Percentiles rank a stretch among this genome's conserved stretches.
Evolutionary conservation across 2,113 vertebrate genomes (phyloP).

Genomic region (Carlito syrichta): DNA sequence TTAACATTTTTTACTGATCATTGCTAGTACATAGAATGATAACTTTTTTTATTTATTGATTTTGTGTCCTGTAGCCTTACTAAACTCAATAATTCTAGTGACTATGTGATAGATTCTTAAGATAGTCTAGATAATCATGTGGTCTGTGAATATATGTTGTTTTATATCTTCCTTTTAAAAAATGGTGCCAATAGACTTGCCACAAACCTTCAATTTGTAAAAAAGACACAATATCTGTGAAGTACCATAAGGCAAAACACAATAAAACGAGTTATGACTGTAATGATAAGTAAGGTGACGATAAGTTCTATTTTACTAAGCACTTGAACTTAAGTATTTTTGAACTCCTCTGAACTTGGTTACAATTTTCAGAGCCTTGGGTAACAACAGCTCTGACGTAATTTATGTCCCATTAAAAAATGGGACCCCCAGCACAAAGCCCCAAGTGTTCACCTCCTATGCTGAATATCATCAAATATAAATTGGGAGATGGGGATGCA

Average conservation of each 20-base stretch:
- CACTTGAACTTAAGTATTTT: not conserved
- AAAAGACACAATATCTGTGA: not conserved
- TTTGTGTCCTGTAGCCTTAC: no score
- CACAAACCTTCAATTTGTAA: not conserved
- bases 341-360: not conserved
- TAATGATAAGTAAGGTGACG: not conserved
- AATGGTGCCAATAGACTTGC: not conserved
- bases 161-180: not conserved
- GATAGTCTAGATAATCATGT: no score
- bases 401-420: not conserved
- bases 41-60: no score
- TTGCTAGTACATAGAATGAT: no score
- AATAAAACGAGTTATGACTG: not conserved
- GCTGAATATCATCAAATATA: fast-evolving
- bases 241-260: not conserved
- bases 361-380: not conserved
- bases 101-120: no score
- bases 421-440: not conserved
- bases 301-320: no score
- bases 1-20: no score
- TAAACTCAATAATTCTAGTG: no score
- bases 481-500: no score
- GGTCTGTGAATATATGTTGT: no score
- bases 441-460: not conserved
- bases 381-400: not conserved